Evolutionary conservation across 2,888 invertebrate genomes (phyloP).

Genomic region (Timema podura): DNA sequence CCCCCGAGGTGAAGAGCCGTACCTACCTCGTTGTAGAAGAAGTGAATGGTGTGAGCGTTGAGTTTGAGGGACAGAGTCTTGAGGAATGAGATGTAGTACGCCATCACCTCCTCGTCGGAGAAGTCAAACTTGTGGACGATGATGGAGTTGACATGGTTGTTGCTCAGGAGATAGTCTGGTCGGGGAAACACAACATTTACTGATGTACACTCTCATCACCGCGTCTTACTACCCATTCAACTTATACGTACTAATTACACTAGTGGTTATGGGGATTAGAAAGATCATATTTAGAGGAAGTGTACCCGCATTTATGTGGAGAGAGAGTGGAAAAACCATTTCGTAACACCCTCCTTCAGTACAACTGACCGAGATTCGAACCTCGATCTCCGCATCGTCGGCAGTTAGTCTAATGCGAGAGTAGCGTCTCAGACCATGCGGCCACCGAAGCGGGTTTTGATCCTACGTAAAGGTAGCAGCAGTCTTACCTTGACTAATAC

Average conservation of each 20-base stretch:
- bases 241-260: too few relatives aligned
- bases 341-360: background rate
- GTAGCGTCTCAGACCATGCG: too few relatives aligned
- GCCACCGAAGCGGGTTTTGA: too few relatives aligned
- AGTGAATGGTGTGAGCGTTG: slow-evolving; percentile 97
- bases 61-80: slow-evolving; percentile 97
- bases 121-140: slow-evolving; percentile 99
- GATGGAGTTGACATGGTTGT: slow-evolving; percentile 99
- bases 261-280: too few relatives aligned
- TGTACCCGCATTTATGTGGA: too few relatives aligned
- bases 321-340: slow-evolving; percentile 28
- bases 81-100: slow-evolving; percentile 98
- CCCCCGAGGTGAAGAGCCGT: background rate
- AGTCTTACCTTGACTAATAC: background rate
- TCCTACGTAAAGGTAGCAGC: too few relatives aligned
- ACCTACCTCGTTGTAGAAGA: slow-evolving; percentile 97
- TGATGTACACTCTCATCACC: too few relatives aligned
- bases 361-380: background rate
- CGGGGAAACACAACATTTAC: slow-evolving; percentile 43
- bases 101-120: slow-evolving; percentile 99
- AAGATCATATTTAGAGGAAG: too few relatives aligned
- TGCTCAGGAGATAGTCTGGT: slow-evolving; percentile 95
- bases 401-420: too few relatives aligned
- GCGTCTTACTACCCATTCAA: too few relatives aligned
- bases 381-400: too few relatives aligned